These are phyloP conservation scores for Scaptomyza graminum DNA, from an alignment of 1,140 invertebrate species.

Conservation along the genomic window DNA sequence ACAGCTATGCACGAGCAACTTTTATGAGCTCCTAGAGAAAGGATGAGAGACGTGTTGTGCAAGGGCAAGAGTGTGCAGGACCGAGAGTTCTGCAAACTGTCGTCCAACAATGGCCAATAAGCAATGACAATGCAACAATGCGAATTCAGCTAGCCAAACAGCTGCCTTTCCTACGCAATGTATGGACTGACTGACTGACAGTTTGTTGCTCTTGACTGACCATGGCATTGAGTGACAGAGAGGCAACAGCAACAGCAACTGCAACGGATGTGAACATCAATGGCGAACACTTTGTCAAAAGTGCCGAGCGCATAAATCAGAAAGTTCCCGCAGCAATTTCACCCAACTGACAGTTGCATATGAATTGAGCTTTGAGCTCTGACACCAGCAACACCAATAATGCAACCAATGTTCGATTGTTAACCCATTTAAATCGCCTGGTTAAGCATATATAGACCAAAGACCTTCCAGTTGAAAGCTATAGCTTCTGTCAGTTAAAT, in stretches of 20 bases:
- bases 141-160: constrained; percentile 22
- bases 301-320: constrained; percentile 71
- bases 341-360: constrained; percentile 48
- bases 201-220: constrained; percentile 3
- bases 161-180: constrained; percentile 2
- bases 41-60: background rate
- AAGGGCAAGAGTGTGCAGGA: background rate
- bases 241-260: constrained; percentile 18
- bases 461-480: background rate
- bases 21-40: constrained; percentile 31
- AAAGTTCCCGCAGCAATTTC: constrained; percentile 35
- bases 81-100: background rate
- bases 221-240: constrained; percentile 22
- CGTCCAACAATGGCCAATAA: constrained; percentile 55
- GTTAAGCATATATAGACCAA: constrained; percentile 14
- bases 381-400: constrained; percentile 8
- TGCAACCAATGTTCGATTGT: constrained; percentile 36
- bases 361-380: constrained; percentile 39
- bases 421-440: constrained; percentile 30
- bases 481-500: background rate
- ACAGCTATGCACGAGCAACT: constrained; percentile 56
- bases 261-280: constrained; percentile 46
- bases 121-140: constrained; percentile 58
- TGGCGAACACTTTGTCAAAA: constrained; percentile 77
- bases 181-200: background rate